Evolutionary conservation across 2,888 invertebrate species (phyloP).

Genomic region (Drosophila meridionalis): DNA sequence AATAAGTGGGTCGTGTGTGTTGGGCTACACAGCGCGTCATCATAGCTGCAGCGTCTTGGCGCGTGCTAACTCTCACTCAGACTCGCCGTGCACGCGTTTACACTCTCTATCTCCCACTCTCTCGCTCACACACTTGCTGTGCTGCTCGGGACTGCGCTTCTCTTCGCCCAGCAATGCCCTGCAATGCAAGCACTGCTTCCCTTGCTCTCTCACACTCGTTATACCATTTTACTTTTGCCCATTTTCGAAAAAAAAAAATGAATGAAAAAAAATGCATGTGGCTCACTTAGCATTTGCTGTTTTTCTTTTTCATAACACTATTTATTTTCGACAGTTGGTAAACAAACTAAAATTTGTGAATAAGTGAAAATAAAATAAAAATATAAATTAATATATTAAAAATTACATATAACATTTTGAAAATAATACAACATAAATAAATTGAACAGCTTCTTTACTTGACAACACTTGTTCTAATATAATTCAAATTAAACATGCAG

Average conservation of each 20-base stretch:
- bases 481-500: neutral
- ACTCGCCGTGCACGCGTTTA: neutral
- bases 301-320: neutral
- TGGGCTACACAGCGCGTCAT: slow-evolving; percentile 2
- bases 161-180: neutral
- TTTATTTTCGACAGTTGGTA: neutral
- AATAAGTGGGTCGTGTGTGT: slow-evolving; percentile 3
- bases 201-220: neutral
- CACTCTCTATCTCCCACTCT: neutral
- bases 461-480: neutral
- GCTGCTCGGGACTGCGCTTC: neutral
- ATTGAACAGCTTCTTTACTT: neutral
- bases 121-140: neutral
- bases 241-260: neutral
- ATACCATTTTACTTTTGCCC: slow-evolving; percentile 3
- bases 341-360: neutral
- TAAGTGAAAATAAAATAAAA: neutral
- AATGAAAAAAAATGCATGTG: neutral
- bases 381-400: neutral
- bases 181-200: neutral
- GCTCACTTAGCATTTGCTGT: neutral
- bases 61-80: neutral
- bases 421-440: neutral
- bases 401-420: no score
- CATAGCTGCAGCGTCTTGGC: slow-evolving; percentile 5